Evolutionary conservation across 2,113 vertebrate species (phyloP).

Genomic region (Gorsachius goisagi): DNA sequence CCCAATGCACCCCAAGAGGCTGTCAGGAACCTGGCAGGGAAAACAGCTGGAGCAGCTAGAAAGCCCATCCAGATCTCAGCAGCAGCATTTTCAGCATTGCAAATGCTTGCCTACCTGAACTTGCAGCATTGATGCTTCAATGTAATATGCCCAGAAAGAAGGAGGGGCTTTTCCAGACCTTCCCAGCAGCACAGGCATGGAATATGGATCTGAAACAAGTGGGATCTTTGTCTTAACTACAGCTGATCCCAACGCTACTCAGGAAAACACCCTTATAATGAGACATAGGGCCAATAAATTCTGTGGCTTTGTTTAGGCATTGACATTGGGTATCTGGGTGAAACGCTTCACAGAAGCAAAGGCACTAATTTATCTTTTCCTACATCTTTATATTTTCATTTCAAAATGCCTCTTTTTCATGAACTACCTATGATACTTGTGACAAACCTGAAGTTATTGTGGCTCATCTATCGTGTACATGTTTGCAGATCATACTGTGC

Average conservation of each 20-base stretch:
- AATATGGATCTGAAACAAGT: neutral
- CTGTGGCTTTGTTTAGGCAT: neutral
- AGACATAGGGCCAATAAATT: neutral
- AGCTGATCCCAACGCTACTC: neutral
- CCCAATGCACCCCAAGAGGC: neutral
- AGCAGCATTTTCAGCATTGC: neutral
- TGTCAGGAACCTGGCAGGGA: neutral
- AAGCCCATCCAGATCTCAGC: neutral
- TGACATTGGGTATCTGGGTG: neutral
- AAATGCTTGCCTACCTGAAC: neutral
- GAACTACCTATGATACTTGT: neutral
- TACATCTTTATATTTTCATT: neutral
- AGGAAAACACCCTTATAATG: neutral
- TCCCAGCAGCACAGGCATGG: neutral
- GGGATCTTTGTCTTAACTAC: neutral
- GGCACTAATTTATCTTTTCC: neutral
- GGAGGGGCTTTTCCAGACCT: neutral
- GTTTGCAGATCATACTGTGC: neutral
- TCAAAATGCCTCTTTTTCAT: neutral
- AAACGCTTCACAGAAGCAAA: neutral
- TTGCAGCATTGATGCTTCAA: neutral
- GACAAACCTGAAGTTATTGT: neutral
- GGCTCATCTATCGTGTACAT: neutral
- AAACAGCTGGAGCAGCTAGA: neutral
- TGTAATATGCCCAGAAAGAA: neutral